Evolutionary conservation across 2,797 vertebrate species (phyloP), one percentile per base, ranked within the genome.

Genomic region (Parauchenoglanis ngamensis): DNA sequence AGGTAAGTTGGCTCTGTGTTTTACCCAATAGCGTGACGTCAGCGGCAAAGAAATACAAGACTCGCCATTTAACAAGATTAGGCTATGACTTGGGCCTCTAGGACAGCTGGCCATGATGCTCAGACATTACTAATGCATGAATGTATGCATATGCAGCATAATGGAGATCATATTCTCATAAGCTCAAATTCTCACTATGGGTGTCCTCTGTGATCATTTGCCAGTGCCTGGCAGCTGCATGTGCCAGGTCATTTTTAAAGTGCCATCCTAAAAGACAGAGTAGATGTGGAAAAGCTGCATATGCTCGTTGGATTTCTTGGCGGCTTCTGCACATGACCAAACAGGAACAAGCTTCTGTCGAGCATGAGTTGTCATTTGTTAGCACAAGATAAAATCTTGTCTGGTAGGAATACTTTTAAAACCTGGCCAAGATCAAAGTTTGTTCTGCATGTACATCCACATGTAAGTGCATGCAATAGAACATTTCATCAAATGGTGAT

Each of bases 91-190:
- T 83, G 89, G 89, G 89, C 89, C 91, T 88, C 89, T 87, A 89
- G 88, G 86, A 90, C 87, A 89, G 88, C 89, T 89, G 89, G 89
- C 85, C 75, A 88, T 90, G 89, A 92, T 90, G 90, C 85, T 89
- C 88, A 90, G 90, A 89, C 89, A 90, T 92, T 90, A 92, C 90
- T 92, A 90, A 92, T 90, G 81, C 90, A 92, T 92, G 90, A 87
- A 90, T 85, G 81, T 89, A 90, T 89, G 87, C 91, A 91, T 90
- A 90, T 87, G 91, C 85, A 84, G 73, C 56, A 89, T 61, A 84
- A 83, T 90, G 87, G 88, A 90, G 90, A 87, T 90, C 88, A 83
- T 83, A 83, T 83, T 83, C 81, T 83, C 81, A 83, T 83, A 88
- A 84, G 90, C 86, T 90, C 87, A 87, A 90, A 87, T 92, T 92